Evolutionary conservation across 23 tunicate species (phyloP).

Genomic region (Oikopleura dioica): DNA sequence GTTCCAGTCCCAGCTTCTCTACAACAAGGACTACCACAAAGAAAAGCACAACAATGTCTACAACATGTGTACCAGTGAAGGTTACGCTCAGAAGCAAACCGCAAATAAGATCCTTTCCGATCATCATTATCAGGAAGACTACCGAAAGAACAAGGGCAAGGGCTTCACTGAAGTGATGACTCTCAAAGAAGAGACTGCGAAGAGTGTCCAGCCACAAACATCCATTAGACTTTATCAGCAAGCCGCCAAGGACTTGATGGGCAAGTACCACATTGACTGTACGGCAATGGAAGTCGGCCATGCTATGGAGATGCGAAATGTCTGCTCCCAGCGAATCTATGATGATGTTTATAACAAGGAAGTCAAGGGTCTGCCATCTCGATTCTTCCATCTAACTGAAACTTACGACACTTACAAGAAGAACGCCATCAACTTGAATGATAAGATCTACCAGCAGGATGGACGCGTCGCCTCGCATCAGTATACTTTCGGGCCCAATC

Average conservation of each 20-base stretch:
- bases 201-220: neutral
- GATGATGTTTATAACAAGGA: neutral
- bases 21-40: conserved; percentile 32
- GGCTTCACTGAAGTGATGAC: conserved; percentile 32
- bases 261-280: conserved; percentile 39
- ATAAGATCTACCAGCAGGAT: neutral
- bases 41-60: conserved; percentile 23
- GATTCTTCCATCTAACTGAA: neutral
- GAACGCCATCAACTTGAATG: neutral
- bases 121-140: conserved; percentile 31
- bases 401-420: conserved; percentile 3
- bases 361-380: neutral
- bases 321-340: neutral
- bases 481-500: conserved; percentile 4
- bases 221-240: conserved; percentile 21
- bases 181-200: conserved; percentile 5
- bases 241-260: conserved; percentile 46
- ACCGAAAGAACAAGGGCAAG: conserved; percentile 44
- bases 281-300: conserved; percentile 8
- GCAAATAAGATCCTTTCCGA: neutral
- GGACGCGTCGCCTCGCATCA: neutral
- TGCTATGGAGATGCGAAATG: conserved; percentile 10
- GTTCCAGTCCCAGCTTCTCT: conserved; percentile 18
- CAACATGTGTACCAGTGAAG: conserved; percentile 33
- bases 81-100: conserved; percentile 28